Conservation (phyloP, 2,888 invertebrate genomes). For the Crematogaster levior region DNA sequence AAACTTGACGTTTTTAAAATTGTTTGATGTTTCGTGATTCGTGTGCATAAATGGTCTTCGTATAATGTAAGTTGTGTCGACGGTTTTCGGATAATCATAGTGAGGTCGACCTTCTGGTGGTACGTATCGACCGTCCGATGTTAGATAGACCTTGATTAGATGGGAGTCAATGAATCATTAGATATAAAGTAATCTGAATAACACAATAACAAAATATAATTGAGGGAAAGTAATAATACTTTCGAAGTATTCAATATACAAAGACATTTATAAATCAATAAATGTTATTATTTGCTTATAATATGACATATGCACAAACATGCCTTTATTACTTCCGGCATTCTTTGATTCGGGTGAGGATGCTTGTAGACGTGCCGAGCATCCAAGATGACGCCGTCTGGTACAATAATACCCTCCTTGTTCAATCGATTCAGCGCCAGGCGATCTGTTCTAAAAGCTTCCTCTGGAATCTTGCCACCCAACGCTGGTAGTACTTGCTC, state of each 20-base stretch:
- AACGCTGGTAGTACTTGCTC: conserved; percentile 88
- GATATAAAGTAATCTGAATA: not conserved
- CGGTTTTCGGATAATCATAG: conserved; percentile 85
- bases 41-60: conserved; percentile 81
- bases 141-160: conserved; percentile 84
- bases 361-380: conserved; percentile 82
- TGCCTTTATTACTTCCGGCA: conserved; percentile 80
- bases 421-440: conserved; percentile 88
- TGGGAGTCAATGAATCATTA: not conserved
- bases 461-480: conserved; percentile 89
- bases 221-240: not conserved
- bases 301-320: not conserved
- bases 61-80: conserved; percentile 88
- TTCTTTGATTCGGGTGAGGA: conserved; percentile 73
- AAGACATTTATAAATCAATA: no score
- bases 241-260: no score
- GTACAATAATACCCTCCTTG: conserved; percentile 88
- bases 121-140: conserved; percentile 87
- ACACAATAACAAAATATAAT: conserved; percentile 1
- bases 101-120: conserved; percentile 86
- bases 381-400: conserved; percentile 88
- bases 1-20: conserved; percentile 47
- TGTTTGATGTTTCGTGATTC: conserved; percentile 37
- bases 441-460: conserved; percentile 88
- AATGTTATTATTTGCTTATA: not conserved